These are phyloP conservation scores for Cyanoderma ruficeps DNA, from an alignment of 2,113 vertebrate species.

Conservation along the genomic window DNA sequence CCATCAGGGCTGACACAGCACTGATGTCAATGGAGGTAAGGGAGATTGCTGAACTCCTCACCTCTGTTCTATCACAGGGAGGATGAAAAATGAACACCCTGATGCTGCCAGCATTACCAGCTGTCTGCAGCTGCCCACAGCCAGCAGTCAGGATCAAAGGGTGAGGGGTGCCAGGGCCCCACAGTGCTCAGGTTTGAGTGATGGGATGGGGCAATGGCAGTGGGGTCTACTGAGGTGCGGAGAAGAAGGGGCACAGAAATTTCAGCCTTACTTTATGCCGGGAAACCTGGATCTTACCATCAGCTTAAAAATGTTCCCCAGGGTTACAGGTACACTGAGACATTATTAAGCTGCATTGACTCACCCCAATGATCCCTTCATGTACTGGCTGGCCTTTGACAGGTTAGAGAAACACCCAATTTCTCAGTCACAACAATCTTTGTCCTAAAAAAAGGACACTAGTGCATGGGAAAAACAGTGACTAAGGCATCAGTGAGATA, in stretches of 20 bases:
- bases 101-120: background rate
- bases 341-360: background rate
- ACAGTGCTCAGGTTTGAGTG: background rate
- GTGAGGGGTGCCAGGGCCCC: background rate
- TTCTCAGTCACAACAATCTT: background rate
- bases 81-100: background rate
- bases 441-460: background rate
- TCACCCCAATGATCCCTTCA: background rate
- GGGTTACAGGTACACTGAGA: background rate
- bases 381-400: background rate
- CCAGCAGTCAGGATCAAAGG: background rate
- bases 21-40: conserved; percentile 16
- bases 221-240: accelerated
- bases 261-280: background rate
- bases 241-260: background rate
- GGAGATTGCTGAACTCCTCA: conserved; percentile 45
- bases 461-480: background rate
- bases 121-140: background rate
- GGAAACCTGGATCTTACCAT: background rate
- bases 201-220: background rate
- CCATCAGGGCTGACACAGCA: conserved; percentile 41
- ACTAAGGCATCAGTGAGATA: background rate
- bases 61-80: background rate
- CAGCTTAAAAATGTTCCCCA: background rate
- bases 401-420: background rate